phyloP scores from a whole-genome alignment of 53 echinoderm and acorn worm genomes.

The Arbacia lixula region DNA sequence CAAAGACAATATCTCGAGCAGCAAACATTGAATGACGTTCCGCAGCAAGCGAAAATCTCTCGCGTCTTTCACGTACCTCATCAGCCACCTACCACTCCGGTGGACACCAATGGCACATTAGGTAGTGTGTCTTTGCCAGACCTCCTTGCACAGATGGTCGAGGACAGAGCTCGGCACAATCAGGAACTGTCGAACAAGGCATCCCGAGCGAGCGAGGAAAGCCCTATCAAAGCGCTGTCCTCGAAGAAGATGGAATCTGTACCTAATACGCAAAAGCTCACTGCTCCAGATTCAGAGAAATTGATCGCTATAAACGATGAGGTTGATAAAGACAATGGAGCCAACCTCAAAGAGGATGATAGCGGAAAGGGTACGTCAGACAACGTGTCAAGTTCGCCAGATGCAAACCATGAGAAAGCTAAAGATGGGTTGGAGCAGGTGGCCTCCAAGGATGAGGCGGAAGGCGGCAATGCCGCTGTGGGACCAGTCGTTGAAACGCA shows the following conservation, averaged over 20 bases:
- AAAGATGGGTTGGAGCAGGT: background rate
- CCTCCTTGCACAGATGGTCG: conserved; percentile 46
- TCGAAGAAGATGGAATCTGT: background rate
- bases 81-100: conserved; percentile 81
- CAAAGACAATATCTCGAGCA: conserved; percentile 31
- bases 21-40: background rate
- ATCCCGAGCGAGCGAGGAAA: conserved; percentile 3
- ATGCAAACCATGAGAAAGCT: background rate
- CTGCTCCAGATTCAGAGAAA: background rate
- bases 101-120: conserved; percentile 39
- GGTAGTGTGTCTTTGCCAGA: conserved; percentile 57
- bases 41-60: background rate
- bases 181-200: background rate
- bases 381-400: background rate
- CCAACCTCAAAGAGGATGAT: background rate
- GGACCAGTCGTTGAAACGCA: background rate
- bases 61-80: conserved; percentile 48
- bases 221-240: background rate
- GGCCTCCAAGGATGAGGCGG: background rate
- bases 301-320: background rate
- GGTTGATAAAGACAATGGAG: background rate
- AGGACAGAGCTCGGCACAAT: background rate
- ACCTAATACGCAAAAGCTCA: no score
- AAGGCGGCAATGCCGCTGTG: background rate
- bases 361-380: background rate